phyloP scores from a whole-genome alignment of 2,113 vertebrate genomes.

The Tragelaphus imberbis region DNA sequence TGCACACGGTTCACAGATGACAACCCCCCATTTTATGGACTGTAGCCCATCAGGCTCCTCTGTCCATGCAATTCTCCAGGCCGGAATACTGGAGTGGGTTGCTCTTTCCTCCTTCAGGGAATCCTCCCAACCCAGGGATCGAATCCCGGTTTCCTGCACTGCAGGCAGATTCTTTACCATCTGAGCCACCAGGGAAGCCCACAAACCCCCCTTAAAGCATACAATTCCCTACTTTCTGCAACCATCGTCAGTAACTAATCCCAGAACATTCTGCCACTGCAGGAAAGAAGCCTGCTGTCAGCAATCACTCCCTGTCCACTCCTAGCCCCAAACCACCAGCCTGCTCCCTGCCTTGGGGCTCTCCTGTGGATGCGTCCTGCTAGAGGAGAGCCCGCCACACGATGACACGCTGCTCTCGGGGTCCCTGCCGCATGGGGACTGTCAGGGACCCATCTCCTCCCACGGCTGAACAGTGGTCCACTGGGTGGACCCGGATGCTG shows the following conservation, averaged over 20 bases:
- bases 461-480: background rate
- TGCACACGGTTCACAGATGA: rapidly evolving
- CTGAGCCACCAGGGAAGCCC: background rate
- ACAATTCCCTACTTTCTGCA: background rate
- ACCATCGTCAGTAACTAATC: background rate
- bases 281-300: background rate
- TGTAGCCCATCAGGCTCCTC: background rate
- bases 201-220: background rate
- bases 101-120: background rate
- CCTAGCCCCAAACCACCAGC: background rate
- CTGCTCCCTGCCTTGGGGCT: background rate
- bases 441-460: background rate
- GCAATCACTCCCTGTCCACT: rapidly evolving
- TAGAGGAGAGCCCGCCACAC: background rate
- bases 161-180: background rate
- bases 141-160: background rate
- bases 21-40: background rate
- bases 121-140: background rate
- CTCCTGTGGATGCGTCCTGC: rapidly evolving
- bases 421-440: background rate
- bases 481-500: rapidly evolving
- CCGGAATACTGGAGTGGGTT: background rate
- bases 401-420: too few relatives aligned
- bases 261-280: background rate
- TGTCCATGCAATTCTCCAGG: background rate